Evolutionary conservation across 2,888 invertebrate species (phyloP).

Genomic region (Barypeithes pellucidus): DNA sequence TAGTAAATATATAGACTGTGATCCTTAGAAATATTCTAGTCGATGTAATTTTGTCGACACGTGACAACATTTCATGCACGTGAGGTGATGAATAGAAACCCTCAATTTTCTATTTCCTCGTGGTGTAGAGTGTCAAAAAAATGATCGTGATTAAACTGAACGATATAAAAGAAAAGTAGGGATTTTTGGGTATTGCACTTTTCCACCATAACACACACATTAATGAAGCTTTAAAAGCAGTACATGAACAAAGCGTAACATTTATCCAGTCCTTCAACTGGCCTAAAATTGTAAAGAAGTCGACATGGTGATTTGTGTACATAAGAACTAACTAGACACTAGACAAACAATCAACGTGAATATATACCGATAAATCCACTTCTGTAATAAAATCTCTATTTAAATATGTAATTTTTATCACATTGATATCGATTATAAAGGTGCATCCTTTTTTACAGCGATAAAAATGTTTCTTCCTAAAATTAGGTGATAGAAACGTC

Average conservation of each 20-base stretch:
- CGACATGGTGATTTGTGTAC: not conserved
- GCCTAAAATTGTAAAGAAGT: not conserved
- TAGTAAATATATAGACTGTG: constrained; percentile 22
- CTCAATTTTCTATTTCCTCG: constrained; percentile 13
- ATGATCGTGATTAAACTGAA: not conserved
- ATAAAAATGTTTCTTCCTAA: no score
- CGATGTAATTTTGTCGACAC: constrained; percentile 18
- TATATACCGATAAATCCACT: constrained; percentile 56
- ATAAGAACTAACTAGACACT: no score
- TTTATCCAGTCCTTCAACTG: no score
- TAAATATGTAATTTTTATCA: no score
- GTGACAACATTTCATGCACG: constrained; percentile 30
- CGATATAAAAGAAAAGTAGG: not conserved
- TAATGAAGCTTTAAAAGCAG: no score
- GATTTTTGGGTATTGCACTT: no score
- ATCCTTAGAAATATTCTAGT: not conserved
- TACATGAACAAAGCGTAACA: no score
- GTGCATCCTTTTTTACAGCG: no score
- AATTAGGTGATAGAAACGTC: no score
- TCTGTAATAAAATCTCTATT: no score
- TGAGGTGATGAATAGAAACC: constrained; percentile 25
- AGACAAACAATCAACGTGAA: constrained; percentile 60
- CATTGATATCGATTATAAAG: no score
- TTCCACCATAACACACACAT: no score
- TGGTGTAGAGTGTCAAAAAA: constrained; percentile 5